phyloP scores from a whole-genome alignment of 2,888 invertebrate genomes.

The Agrotis ipsilon region DNA sequence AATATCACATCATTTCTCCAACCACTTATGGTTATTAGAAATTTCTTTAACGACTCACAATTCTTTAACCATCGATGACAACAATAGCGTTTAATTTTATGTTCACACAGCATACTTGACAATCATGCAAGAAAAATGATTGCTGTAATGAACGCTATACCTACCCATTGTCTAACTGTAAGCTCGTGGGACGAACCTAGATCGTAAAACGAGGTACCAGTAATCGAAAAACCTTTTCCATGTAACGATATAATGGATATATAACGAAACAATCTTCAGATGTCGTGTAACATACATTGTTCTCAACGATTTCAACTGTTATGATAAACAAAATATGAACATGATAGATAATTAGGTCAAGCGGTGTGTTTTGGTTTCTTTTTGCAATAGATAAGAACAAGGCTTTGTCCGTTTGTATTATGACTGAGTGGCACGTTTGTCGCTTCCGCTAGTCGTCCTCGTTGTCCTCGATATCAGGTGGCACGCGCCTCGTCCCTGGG shows the following conservation, averaged over 20 bases:
- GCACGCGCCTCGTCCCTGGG: conserved; percentile 81
- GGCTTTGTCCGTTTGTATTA: conserved; percentile 67
- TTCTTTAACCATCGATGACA: conserved; percentile 25
- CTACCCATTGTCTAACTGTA: conserved; percentile 39
- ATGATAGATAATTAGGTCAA: conserved; percentile 34
- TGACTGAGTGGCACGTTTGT: conserved; percentile 73
- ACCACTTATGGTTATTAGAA: conserved; percentile 20
- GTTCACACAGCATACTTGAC: conserved; percentile 34
- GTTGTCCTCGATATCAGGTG: conserved; percentile 75
- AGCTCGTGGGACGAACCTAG: conserved; percentile 59
- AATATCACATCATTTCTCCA: background rate
- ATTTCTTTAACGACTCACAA: conserved; percentile 3
- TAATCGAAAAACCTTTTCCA: conserved; percentile 11
- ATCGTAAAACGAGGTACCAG: conserved; percentile 21
- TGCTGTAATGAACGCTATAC: conserved; percentile 17
- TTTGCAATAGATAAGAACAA: conserved; percentile 62
- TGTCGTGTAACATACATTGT: background rate
- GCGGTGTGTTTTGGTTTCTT: conserved; percentile 59
- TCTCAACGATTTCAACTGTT: background rate
- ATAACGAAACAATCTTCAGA: background rate
- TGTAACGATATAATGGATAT: conserved; percentile 12
- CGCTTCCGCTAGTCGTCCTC: conserved; percentile 80
- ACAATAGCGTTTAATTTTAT: conserved; percentile 50
- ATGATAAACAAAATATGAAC: conserved; percentile 5
- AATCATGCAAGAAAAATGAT: conserved; percentile 31